Evolutionary conservation across 2,113 vertebrate species (phyloP), one percentile per base, ranked within the genome.

Genomic region (Proterorhinus semilunaris): DNA sequence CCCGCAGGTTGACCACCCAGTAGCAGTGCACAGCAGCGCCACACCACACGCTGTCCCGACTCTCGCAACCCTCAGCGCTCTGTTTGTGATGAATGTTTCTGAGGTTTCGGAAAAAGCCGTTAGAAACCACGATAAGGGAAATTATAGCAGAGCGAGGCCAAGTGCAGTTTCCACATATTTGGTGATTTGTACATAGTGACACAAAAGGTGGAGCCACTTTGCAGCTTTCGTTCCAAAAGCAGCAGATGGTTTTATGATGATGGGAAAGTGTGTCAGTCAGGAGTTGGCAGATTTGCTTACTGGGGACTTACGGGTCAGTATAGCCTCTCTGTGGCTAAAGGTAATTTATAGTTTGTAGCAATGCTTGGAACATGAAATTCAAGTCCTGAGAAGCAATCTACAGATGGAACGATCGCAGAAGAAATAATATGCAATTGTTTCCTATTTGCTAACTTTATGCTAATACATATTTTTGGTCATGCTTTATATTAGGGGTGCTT

Each of bases 1-100:
- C 64, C 93, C 96, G 63, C 95, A 96, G 98, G 97, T 99, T 2
- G 43, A 8, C 51, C 66, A 12, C 47, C 6, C 8, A 10, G 2
- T 13, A 11, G 16, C 57, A 61, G 11, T 51, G 13, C 13, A 43
- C 21, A 21, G 21, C 21, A 21, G 21, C 21, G 21, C 21, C 21
- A 21, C 36, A 15, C 7, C 57, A 8, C 36, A 44, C 1, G 6
- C 12, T 6, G 7, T 11, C 53, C 51, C 36, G 7, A 43, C 43
- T 7, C 42, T 43, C 15, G 36, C 42, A 43, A 44, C 36, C 44
- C 13, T 4, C 6, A 13, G 8, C 36, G 15, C 36, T 13, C 36
- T 81, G 21, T 67, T 66, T 55, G 42, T 65, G 57, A 71, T 61
- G 36, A 44, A 36, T 59, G 65, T 69, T 72, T 74, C 36, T 62